Percentiles rank a stretch among this genome's conserved stretches.
These are phyloP conservation scores for Callimico goeldii DNA, from an alignment of 2,797 vertebrate genomes.

Conservation along the genomic window DNA sequence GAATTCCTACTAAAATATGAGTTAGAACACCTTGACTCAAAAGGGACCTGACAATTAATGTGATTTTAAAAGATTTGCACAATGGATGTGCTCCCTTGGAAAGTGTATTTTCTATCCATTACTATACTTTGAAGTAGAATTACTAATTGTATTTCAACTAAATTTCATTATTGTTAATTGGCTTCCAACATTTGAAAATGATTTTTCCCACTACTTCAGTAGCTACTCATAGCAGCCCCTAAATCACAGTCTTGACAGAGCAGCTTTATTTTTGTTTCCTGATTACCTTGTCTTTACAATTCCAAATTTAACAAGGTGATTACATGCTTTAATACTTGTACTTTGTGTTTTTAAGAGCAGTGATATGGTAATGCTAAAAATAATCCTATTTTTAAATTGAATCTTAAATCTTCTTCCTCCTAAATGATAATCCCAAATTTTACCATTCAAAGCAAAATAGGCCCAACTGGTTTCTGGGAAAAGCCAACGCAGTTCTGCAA, in stretches of 20 bases:
- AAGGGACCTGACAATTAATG: constrained; percentile 62
- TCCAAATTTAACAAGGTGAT: constrained; percentile 69
- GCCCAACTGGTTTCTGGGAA: not conserved
- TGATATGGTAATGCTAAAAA: constrained; percentile 32
- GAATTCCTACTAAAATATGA: constrained; percentile 56
- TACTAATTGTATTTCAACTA: constrained; percentile 76
- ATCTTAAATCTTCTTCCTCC: not conserved
- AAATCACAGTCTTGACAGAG: constrained; percentile 65
- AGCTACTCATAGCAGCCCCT: constrained; percentile 53
- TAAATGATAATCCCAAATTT: constrained; percentile 10
- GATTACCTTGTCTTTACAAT: constrained; percentile 57
- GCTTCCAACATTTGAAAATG: constrained; percentile 73
- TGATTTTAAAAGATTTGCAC: constrained; percentile 61
- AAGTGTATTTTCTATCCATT: constrained; percentile 72
- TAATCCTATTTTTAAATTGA: constrained; percentile 9
- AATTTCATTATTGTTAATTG: constrained; percentile 79
- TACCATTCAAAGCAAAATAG: constrained; percentile 11
- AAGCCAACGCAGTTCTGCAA: not conserved
- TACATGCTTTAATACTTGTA: constrained; percentile 27
- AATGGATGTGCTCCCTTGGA: constrained; percentile 64
- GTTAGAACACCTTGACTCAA: constrained; percentile 54
- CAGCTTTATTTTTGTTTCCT: constrained; percentile 61
- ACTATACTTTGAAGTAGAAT: constrained; percentile 66
- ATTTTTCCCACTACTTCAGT: constrained; percentile 71
- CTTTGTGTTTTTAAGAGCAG: constrained; percentile 25